Conservation (phyloP, 2,888 invertebrate species). For the Tenthredo scrophulariae region DNA sequence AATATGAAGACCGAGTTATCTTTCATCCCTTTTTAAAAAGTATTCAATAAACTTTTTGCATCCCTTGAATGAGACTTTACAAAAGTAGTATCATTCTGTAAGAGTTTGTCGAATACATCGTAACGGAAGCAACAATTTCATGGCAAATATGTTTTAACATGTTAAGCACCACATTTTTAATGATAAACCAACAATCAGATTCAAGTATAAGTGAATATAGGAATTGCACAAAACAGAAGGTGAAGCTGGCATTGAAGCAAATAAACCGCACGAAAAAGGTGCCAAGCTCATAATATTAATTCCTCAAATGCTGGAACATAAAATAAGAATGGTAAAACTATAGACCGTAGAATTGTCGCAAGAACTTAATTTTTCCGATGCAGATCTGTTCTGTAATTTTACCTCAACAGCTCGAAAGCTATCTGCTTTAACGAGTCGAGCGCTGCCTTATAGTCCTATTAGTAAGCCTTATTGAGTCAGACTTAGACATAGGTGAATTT, state of each 20-base stretch:
- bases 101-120: not conserved
- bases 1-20: not conserved
- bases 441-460: conserved; percentile 53
- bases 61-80: not conserved
- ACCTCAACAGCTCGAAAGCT: conserved; percentile 47
- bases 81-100: not conserved
- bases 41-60: not conserved
- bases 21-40: not conserved
- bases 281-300: not conserved
- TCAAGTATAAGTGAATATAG: not conserved
- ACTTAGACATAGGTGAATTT: not conserved
- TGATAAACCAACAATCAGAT: not conserved
- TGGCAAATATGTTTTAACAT: conserved; percentile 54
- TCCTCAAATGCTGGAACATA: conserved; percentile 56
- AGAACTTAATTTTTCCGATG: not conserved
- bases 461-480: not conserved
- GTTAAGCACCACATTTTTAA: conserved; percentile 62
- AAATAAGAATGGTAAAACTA: conserved; percentile 56
- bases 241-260: not conserved
- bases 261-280: not conserved
- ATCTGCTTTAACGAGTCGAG: conserved; percentile 59
- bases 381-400: not conserved
- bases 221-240: conserved; percentile 23
- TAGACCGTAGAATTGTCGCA: not conserved
- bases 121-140: not conserved